phyloP scores from a whole-genome alignment of 1,140 invertebrate species.

The Zaprionus tsacasi region DNA sequence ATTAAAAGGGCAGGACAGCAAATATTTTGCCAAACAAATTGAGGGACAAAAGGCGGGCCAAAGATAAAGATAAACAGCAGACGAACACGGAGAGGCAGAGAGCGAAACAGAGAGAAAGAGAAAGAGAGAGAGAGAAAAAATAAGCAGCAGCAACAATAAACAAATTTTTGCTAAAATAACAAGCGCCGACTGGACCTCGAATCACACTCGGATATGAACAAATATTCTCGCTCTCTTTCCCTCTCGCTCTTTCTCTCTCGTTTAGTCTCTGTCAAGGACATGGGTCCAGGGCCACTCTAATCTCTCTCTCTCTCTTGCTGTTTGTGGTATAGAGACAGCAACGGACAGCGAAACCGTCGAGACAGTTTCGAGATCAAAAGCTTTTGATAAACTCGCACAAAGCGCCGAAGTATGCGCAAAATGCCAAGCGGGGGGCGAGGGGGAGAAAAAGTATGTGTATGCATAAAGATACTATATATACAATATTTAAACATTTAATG shows the following conservation, averaged over 20 bases:
- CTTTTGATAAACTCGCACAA: slow-evolving; percentile 56
- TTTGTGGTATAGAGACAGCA: background rate
- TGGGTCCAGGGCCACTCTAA: slow-evolving; percentile 29
- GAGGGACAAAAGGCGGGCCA: slow-evolving; percentile 32
- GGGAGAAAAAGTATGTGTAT: slow-evolving; percentile 7
- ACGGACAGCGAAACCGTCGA: slow-evolving; percentile 30
- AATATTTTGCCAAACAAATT: slow-evolving; percentile 56
- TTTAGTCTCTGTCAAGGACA: slow-evolving; percentile 18
- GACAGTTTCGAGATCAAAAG: slow-evolving; percentile 47
- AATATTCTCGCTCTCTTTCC: background rate
- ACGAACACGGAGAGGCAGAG: background rate
- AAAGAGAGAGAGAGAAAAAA: background rate
- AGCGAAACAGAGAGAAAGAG: background rate
- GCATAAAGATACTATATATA: slow-evolving; percentile 20
- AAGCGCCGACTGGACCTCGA: slow-evolving; percentile 15
- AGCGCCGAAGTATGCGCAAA: slow-evolving; percentile 53
- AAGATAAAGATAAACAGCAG: slow-evolving; percentile 49
- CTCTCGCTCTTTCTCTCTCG: background rate
- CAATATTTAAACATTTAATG: slow-evolving; percentile 64
- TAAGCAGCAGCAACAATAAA: slow-evolving; percentile 34
- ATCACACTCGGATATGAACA: slow-evolving; percentile 8
- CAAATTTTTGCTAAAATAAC: slow-evolving; percentile 43
- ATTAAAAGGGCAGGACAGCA: slow-evolving; percentile 44
- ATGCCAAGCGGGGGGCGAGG: slow-evolving; percentile 22
- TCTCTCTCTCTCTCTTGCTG: slow-evolving; percentile 9